Percentiles rank a stretch among this genome's conserved stretches.
phyloP scores from a whole-genome alignment of 2,888 invertebrate species.

The Drosophila pseudotakahashii region DNA sequence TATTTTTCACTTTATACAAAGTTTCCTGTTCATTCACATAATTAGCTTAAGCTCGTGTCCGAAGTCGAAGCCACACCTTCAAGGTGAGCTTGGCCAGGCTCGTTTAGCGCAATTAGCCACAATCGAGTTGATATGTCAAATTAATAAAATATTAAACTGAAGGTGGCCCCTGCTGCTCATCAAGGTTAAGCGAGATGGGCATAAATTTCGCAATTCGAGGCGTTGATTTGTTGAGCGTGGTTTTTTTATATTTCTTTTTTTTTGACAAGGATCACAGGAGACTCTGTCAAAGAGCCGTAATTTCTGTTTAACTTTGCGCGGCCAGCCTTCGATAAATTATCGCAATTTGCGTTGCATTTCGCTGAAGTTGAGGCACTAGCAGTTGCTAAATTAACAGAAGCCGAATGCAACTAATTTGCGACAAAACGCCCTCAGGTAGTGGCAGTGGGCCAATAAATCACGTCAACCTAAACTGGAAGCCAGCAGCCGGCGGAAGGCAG shows the following conservation, averaged over 20 bases:
- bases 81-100: conserved; percentile 51
- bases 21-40: conserved; percentile 35
- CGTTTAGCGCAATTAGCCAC: conserved; percentile 84
- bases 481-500: conserved; percentile 7
- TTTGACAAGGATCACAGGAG: conserved; percentile 10
- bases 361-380: conserved; percentile 32
- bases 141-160: conserved; percentile 81
- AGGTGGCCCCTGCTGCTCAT: conserved; percentile 55
- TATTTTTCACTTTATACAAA: conserved; percentile 5
- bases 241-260: neutral
- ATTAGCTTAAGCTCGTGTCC: conserved; percentile 51
- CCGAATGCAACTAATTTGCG: conserved; percentile 80
- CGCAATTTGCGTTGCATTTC: conserved; percentile 80
- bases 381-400: conserved; percentile 77
- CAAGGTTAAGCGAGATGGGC: conserved; percentile 59
- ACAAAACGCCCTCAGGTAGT: conserved; percentile 80
- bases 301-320: conserved; percentile 75
- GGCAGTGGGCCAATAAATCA: conserved; percentile 73
- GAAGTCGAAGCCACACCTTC: conserved; percentile 44
- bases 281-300: conserved; percentile 70
- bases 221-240: conserved; percentile 70
- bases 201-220: conserved; percentile 76
- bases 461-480: conserved; percentile 71
- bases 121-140: conserved; percentile 84
- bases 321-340: conserved; percentile 74